Evolutionary conservation across 2,797 vertebrate genomes (phyloP), one percentile per base, ranked within the genome.

Genomic region (Tangara arthus): DNA sequence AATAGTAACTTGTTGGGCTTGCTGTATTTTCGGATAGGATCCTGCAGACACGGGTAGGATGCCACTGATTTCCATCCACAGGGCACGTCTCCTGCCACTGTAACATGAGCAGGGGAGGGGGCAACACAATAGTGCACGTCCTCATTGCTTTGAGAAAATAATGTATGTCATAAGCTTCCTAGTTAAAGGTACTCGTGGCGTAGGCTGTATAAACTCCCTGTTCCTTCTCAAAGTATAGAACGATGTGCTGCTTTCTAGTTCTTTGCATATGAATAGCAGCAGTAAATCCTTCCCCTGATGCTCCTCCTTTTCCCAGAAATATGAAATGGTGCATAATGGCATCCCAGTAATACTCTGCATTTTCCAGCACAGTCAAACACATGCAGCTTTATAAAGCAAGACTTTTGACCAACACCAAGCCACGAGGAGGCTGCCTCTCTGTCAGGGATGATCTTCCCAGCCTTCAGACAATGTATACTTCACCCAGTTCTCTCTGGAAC

Each of bases 321-420:
- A 50, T 2, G 32, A 76, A 71, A 81, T 9, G 2, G 32, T 76
- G 34, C 55, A 15, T 61, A 71, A 81, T 66, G 42, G 37, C 59
- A 55, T 65, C 14, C 12, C 32, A 60, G 14, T 8, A 76, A 49
- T 23, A n/a, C 15, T 26, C 8, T 32, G 41, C 15, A 21, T 80
- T 85, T 93, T 41, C 30, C 59, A 46, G 11, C 19, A 21, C 4
- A 41, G 61, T 52, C 34, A 53, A 64, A 52, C 26, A 70, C 9
- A 24, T 53, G 26, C 28, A 80, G 28, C 60, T 94, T 70, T 32
- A n/a, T 44, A 72, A 89, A 72, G 32, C 27, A 59, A 49, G 71
- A 30, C 9, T 56, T 77, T 34, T 49, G 64, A 79, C 8, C 1
- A 1, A 19, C 0, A 0, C 28, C 84, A 85, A 90, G 53, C n/a